These are phyloP conservation scores for Anastrepha ludens DNA, from an alignment of 1,140 invertebrate genomes.

Conservation along the genomic window DNA sequence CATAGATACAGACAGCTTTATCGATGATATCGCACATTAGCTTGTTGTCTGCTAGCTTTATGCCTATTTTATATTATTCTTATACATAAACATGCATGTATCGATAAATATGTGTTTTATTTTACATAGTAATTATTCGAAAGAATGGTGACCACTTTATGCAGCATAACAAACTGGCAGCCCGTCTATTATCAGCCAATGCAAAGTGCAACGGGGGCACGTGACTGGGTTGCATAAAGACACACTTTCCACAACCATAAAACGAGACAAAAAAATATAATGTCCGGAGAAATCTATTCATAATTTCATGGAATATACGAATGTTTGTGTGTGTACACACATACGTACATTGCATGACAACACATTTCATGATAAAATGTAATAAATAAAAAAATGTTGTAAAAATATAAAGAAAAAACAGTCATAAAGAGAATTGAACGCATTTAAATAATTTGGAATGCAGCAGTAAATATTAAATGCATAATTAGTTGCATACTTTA, in stretches of 20 bases:
- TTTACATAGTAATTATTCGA: neutral
- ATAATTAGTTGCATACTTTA: constrained; percentile 52
- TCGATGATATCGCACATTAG: no score
- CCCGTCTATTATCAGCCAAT: neutral
- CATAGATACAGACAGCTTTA: no score
- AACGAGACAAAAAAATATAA: neutral
- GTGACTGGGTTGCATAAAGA: constrained; percentile 23
- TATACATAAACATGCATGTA: neutral
- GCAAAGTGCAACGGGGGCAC: constrained; percentile 18
- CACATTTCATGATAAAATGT: constrained; percentile 37
- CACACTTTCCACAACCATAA: neutral
- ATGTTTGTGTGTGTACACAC: neutral
- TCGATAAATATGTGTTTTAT: neutral
- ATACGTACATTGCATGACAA: neutral
- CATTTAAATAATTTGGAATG: constrained; percentile 53
- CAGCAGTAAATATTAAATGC: constrained; percentile 39
- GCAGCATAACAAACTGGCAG: neutral
- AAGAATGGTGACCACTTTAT: neutral
- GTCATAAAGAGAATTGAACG: constrained; percentile 43
- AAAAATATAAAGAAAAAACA: constrained; percentile 8
- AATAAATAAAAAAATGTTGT: constrained; percentile 48
- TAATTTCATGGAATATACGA: neutral
- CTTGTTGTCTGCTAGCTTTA: no score
- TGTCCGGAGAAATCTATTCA: neutral
- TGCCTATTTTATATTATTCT: neutral